phyloP scores from a whole-genome alignment of 2,113 vertebrate species.

The Microcebus griseorufus region DNA sequence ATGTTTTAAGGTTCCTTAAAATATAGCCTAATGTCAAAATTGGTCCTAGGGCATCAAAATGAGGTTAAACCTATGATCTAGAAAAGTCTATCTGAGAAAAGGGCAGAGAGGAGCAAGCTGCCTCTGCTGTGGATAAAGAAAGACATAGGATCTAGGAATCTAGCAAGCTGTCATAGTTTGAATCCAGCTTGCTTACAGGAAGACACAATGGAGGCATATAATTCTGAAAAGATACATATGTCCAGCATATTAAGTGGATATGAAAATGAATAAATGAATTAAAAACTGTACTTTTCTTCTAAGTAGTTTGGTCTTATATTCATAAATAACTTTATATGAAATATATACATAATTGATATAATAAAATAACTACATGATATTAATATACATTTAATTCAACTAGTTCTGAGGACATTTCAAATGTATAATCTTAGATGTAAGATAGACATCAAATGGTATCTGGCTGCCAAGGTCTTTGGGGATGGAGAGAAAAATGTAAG shows the following conservation, averaged over 20 bases:
- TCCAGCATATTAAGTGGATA: no score
- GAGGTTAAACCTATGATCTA: background rate
- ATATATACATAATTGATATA: background rate
- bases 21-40: background rate
- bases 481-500: background rate
- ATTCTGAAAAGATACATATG: background rate
- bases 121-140: no score
- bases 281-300: background rate
- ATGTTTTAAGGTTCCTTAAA: background rate
- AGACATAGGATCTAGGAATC: background rate
- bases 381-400: background rate
- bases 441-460: background rate
- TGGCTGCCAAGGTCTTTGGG: background rate
- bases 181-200: background rate
- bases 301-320: background rate
- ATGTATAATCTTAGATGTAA: background rate
- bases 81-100: background rate
- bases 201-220: background rate
- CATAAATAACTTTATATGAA: background rate
- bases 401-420: background rate
- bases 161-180: background rate
- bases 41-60: background rate
- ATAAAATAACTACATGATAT: background rate
- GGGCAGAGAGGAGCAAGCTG: no score
- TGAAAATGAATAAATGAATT: background rate